Evolutionary conservation across 2,888 invertebrate genomes (phyloP), one percentile per base, ranked within the genome.

Genomic region (Gari tellinella): DNA sequence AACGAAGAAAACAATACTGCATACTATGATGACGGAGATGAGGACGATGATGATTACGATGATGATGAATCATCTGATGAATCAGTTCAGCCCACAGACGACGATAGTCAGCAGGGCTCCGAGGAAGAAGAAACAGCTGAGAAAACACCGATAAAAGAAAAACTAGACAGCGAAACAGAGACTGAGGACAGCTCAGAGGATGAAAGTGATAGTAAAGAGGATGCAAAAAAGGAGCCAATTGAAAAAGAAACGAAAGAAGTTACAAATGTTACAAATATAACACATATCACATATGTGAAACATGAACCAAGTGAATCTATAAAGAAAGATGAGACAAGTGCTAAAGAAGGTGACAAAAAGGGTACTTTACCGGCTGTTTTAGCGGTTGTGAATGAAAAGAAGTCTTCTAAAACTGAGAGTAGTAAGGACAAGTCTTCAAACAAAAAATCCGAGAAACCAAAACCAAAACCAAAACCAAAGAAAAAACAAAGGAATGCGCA

Each of bases 1-100:
- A 62, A 52, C n/a, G 62, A 62, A 45, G 51, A 56, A 56, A 53
- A 66, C 10, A 46, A 55, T 14, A 37, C 41, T 37, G 48, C 61
- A 15, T 60, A 65, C 23, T 48, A 57, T 43, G 53, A 67, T 40
- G 61, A 66, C 21, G 58, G 60, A 25, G 25, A 52, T 8, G 43
- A 49, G 8, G 51, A 40, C 14, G 61, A 57, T 8, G 63, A 58
- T 1, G 63, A 63, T n/a, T 43, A 58, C 5, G 55, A 61, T 10
- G 55, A 48, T 4, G 46, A 57, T 15, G 53, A 62, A 4, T 51
- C 58, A 23, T 48, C 57, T 0, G 53, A 46, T 14, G 73, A 67
- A 5, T 57, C 63, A 26, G 52, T 46, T 10, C 52, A 63, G 3
- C 48, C 58, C 0, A 46, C 48, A 12, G 64, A 65, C 10, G 61